Percentiles rank a stretch among this genome's conserved stretches.
These are phyloP conservation scores for Masticophis lateralis DNA, from an alignment of 2,797 vertebrate genomes.

Conservation along the genomic window DNA sequence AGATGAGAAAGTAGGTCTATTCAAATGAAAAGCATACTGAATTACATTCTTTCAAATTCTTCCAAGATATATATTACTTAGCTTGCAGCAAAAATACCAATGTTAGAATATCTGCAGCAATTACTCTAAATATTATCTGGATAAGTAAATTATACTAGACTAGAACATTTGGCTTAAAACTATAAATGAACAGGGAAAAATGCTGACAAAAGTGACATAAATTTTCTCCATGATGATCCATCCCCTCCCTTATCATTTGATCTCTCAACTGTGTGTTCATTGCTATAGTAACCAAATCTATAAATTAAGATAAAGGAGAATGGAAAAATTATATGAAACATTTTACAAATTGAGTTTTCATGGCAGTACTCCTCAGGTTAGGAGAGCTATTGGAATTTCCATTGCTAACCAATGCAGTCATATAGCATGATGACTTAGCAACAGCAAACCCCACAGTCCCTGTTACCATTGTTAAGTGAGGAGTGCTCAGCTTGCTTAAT, in stretches of 20 bases:
- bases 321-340: not conserved
- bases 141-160: slow-evolving; percentile 4
- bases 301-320: not conserved
- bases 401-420: not conserved
- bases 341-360: not conserved
- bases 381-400: not conserved
- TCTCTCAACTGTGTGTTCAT: not conserved
- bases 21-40: slow-evolving; percentile 17
- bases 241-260: not conserved
- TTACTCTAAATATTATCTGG: not conserved
- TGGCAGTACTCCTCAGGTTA: not conserved
- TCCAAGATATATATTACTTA: slow-evolving; percentile 37
- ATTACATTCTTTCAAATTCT: slow-evolving; percentile 19
- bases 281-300: not conserved
- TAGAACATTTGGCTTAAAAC: not conserved
- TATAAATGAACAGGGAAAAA: not conserved
- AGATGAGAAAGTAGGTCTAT: not conserved
- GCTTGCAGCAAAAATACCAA: slow-evolving; percentile 28
- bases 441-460: not conserved
- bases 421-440: not conserved
- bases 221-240: not conserved
- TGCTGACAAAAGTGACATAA: not conserved
- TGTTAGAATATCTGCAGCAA: not conserved
- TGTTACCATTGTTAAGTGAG: not conserved
- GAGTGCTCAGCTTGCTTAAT: not conserved